Conservation (phyloP, 2,797 vertebrate species). For the Spinibarbus caldwelli region DNA sequence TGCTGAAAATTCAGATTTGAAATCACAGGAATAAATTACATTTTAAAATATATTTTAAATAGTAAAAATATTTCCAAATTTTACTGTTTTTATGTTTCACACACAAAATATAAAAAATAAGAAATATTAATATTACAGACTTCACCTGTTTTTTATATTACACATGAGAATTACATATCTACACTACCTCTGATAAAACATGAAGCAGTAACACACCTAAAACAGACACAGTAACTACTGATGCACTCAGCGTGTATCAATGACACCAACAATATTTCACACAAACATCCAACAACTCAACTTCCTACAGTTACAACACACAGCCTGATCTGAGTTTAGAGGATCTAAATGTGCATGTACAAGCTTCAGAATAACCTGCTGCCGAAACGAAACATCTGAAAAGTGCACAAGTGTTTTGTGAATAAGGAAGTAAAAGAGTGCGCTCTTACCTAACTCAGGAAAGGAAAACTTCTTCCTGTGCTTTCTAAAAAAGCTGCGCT, state of each 20-base stretch:
- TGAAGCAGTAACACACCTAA: neutral
- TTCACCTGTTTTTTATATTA: neutral
- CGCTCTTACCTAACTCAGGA: slow-evolving; percentile 71
- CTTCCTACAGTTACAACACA: neutral
- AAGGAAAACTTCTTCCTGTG: slow-evolving; percentile 64
- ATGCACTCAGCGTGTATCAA: neutral
- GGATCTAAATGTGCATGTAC: neutral
- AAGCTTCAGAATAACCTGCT: neutral
- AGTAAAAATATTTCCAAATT: too few relatives aligned
- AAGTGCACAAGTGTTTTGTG: neutral
- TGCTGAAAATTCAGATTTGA: too few relatives aligned
- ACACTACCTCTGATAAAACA: neutral
- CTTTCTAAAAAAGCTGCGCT: slow-evolving; percentile 70
- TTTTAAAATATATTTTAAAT: too few relatives aligned
- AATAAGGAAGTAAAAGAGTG: slow-evolving; percentile 53
- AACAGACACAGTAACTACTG: neutral
- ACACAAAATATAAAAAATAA: neutral
- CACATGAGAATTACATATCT: neutral
- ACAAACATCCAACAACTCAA: neutral
- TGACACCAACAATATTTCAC: neutral
- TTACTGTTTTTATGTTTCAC: too few relatives aligned
- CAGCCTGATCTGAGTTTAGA: too few relatives aligned
- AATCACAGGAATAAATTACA: too few relatives aligned
- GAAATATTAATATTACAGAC: neutral
- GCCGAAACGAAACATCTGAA: neutral